phyloP scores from a whole-genome alignment of 2,797 vertebrate genomes.

The Netta rufina region DNA sequence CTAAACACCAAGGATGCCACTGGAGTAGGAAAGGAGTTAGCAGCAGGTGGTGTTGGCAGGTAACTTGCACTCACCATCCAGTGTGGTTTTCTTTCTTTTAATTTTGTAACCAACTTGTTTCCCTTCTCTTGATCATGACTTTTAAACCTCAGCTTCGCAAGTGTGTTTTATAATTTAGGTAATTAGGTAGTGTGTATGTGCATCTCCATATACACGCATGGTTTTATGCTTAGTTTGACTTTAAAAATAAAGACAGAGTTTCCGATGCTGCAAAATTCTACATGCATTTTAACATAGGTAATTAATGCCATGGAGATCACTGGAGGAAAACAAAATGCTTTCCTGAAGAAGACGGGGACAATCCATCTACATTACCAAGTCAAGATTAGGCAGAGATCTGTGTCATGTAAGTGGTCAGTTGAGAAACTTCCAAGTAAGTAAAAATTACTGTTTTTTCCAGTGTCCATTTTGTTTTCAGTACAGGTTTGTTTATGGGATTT shows the following conservation, averaged over 20 bases:
- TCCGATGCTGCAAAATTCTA: not conserved
- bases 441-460: not conserved
- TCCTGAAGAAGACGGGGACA: not conserved
- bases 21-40: rapidly evolving
- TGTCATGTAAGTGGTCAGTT: not conserved
- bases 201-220: rapidly evolving
- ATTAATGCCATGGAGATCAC: not conserved
- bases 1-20: rapidly evolving
- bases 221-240: not conserved
- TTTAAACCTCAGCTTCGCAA: not conserved
- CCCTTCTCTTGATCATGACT: not conserved
- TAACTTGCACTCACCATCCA: not conserved
- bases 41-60: rapidly evolving
- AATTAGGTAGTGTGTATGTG: not conserved
- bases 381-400: not conserved
- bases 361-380: not conserved
- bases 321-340: not conserved
- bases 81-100: rapidly evolving
- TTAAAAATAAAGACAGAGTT: not conserved
- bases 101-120: not conserved
- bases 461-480: not conserved
- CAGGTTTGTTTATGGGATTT: not conserved
- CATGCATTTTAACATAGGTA: not conserved
- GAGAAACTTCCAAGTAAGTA: not conserved
- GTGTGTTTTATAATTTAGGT: not conserved